Percentiles rank a stretch among this genome's conserved stretches.
phyloP scores from a whole-genome alignment of 1,140 invertebrate species.

The Tigriopus japonicus region DNA sequence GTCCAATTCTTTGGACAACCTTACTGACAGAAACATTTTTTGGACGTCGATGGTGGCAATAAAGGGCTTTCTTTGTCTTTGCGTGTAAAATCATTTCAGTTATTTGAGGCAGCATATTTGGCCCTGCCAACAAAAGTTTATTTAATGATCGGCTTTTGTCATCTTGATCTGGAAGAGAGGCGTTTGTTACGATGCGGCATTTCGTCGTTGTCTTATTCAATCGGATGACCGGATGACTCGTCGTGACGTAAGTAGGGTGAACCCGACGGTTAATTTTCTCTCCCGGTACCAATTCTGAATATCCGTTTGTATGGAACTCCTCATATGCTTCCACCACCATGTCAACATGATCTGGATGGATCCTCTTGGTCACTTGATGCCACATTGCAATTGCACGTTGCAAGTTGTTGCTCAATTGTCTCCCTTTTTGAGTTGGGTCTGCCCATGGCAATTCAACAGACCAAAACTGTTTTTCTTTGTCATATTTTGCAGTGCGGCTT shows the following conservation, averaged over 20 bases:
- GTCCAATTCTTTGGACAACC: too few relatives aligned
- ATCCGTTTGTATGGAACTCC: neutral
- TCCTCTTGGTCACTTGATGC: neutral
- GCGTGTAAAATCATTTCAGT: neutral
- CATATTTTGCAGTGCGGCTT: too few relatives aligned
- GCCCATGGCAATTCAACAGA: neutral
- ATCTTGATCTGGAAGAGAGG: neutral
- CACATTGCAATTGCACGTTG: neutral
- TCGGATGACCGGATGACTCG: neutral
- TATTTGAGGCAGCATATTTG: slow-evolving; percentile 4
- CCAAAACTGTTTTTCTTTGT: neutral
- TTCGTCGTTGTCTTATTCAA: neutral
- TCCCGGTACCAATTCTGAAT: neutral
- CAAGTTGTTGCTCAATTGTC: neutral
- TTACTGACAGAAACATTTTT: too few relatives aligned
- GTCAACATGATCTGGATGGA: neutral
- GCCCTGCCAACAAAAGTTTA: neutral
- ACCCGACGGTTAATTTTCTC: neutral
- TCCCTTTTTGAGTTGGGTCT: neutral
- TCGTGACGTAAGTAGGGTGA: neutral
- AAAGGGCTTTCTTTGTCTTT: too few relatives aligned
- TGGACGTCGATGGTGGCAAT: too few relatives aligned
- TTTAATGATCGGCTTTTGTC: neutral
- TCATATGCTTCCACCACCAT: neutral
- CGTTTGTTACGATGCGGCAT: neutral